Conservation (phyloP, 2,888 invertebrate species). For the Scrobipalpa atriplicella region DNA sequence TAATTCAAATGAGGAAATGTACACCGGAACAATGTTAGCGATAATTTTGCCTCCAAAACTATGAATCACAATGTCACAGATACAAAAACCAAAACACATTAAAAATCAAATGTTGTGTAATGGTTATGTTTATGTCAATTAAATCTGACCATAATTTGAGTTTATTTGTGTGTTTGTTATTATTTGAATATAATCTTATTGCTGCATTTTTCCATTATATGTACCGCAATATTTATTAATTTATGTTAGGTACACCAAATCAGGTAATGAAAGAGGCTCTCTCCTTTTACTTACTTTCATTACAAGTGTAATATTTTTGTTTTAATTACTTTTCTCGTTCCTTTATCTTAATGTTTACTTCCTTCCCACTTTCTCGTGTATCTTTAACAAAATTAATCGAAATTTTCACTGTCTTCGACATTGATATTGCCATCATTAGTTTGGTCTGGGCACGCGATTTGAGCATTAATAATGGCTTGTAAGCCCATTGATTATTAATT, state of each 20-base stretch:
- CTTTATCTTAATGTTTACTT: constrained; percentile 21
- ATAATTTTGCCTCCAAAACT: constrained; percentile 57
- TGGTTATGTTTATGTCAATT: constrained; percentile 13
- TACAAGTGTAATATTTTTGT: constrained; percentile 8
- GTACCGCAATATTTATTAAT: background rate
- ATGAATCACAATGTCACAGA: constrained; percentile 59
- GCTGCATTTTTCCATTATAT: background rate
- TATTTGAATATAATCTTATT: no score
- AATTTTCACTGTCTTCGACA: constrained; percentile 26
- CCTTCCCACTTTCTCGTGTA: constrained; percentile 25
- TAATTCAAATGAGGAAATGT: constrained; percentile 66
- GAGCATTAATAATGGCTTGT: constrained; percentile 36
- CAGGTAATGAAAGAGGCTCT: background rate
- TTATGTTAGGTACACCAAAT: background rate
- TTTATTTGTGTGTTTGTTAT: background rate
- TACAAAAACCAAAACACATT: constrained; percentile 39
- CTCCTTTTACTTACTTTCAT: background rate
- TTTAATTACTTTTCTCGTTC: background rate
- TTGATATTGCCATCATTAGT: constrained; percentile 28
- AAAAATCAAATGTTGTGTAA: constrained; percentile 40
- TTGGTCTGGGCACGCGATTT: constrained; percentile 33
- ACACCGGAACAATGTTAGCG: constrained; percentile 51
- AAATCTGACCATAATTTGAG: background rate
- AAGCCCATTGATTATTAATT: constrained; percentile 46
- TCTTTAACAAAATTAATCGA: constrained; percentile 25